A percentile compares a stretch with the other conserved stretches of the same genome.
Conservation (phyloP, 2,797 vertebrate species). For the Enteromius thamalakanensis region DNA sequence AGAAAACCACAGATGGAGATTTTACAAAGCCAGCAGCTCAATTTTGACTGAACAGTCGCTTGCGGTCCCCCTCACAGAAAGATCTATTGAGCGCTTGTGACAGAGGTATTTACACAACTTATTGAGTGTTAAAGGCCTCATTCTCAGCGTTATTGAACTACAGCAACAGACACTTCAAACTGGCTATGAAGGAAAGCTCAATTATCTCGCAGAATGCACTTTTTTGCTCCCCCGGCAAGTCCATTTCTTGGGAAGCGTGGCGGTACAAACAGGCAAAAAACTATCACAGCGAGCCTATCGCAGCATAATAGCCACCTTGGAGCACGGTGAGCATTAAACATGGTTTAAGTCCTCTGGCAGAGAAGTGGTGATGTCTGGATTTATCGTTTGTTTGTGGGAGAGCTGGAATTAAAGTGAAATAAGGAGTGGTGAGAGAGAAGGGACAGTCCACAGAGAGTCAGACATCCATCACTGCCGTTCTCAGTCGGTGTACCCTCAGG, state of each 20-base stretch:
- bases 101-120: slow-evolving; percentile 20
- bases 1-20: slow-evolving; percentile 44
- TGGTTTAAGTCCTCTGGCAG: not conserved
- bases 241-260: slow-evolving; percentile 41
- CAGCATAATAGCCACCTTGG: slow-evolving; percentile 40
- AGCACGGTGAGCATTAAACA: slow-evolving; percentile 8
- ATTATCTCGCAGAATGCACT: slow-evolving; percentile 42
- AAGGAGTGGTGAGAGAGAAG: slow-evolving; percentile 17
- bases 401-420: slow-evolving; percentile 24
- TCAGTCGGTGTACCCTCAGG: slow-evolving; percentile 6
- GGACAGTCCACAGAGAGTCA: not conserved
- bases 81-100: slow-evolving; percentile 22
- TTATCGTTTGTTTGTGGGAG: slow-evolving; percentile 24
- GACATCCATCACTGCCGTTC: not conserved
- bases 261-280: slow-evolving; percentile 36
- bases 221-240: slow-evolving; percentile 36
- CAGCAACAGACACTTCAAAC: not conserved
- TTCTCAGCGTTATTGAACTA: slow-evolving; percentile 17
- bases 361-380: slow-evolving; percentile 41
- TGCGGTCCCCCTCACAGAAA: slow-evolving; percentile 16
- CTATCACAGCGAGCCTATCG: not conserved
- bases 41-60: slow-evolving; percentile 5
- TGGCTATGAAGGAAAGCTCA: not conserved
- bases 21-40: slow-evolving; percentile 9
- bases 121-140: slow-evolving; percentile 33